These are phyloP conservation scores for Crocidura indochinensis DNA, from an alignment of 2,797 vertebrate genomes.

Conservation along the genomic window DNA sequence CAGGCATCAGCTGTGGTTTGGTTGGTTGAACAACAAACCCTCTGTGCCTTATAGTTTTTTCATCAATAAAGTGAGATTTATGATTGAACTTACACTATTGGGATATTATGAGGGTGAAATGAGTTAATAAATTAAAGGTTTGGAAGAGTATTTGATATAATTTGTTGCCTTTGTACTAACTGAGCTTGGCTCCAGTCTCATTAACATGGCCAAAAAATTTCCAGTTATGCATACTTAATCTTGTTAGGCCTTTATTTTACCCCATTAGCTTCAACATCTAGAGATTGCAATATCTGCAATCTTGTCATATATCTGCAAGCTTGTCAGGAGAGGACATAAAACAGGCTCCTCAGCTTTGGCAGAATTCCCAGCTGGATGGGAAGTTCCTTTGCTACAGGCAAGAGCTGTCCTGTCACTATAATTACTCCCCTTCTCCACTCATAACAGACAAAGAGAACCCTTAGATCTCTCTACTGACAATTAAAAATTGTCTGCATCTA, in stretches of 20 bases:
- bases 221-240: conserved; percentile 14
- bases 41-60: conserved; percentile 17
- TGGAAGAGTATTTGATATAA: not conserved
- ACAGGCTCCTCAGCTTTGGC: not conserved
- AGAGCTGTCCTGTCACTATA: accelerated
- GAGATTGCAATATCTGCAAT: not conserved
- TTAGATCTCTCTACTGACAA: not conserved
- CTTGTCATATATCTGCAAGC: not conserved
- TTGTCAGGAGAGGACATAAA: not conserved
- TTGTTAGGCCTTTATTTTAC: conserved; percentile 7
- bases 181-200: not conserved
- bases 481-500: not conserved
- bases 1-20: not conserved
- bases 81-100: not conserved
- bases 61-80: conserved; percentile 12
- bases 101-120: not conserved
- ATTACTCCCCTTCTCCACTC: not conserved
- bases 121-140: not conserved
- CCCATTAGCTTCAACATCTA: not conserved
- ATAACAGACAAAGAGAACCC: not conserved
- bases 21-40: no score
- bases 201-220: conserved; percentile 1
- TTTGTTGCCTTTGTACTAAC: not conserved
- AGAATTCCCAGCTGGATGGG: not conserved
- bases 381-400: not conserved